Conservation (phyloP, 2,113 vertebrate genomes). For the Ciconia maguari region DNA sequence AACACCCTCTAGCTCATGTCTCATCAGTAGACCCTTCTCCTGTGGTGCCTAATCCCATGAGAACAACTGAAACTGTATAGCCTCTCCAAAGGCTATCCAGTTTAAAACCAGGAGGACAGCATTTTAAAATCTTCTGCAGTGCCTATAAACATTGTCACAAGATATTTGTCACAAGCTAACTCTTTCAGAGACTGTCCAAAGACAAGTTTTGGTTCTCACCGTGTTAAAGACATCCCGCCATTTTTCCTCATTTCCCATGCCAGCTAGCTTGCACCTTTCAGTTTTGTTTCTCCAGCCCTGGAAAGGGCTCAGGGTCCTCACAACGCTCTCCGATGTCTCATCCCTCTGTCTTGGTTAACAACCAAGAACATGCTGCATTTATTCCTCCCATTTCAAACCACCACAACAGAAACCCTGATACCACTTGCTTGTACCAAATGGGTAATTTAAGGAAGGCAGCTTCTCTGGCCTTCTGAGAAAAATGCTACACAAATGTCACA, state of each 20-base stretch:
- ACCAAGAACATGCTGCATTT: not conserved
- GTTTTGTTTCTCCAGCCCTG: not conserved
- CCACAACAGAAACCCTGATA: not conserved
- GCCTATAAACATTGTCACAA: not conserved
- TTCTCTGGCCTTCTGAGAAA: not conserved
- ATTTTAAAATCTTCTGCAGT: not conserved
- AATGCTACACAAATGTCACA: not conserved
- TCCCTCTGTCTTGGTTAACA: not conserved
- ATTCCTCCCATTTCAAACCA: not conserved
- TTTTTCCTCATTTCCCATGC: not conserved
- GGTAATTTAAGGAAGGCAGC: not conserved
- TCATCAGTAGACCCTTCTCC: not conserved
- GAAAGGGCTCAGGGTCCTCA: not conserved
- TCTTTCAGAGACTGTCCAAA: not conserved
- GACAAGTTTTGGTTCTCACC: not conserved
- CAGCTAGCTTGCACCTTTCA: not conserved
- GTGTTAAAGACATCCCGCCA: not conserved
- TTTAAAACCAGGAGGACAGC: not conserved
- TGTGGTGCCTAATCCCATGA: not conserved
- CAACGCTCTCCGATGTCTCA: not conserved
- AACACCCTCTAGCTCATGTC: not conserved
- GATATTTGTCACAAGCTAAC: not conserved
- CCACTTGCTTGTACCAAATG: not conserved
- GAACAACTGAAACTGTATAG: not conserved
- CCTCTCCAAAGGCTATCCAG: not conserved